A percentile compares a stretch with the other conserved stretches of the same genome.
phyloP scores from a whole-genome alignment of 2,797 vertebrate genomes.

The Sebastes nivosus region DNA sequence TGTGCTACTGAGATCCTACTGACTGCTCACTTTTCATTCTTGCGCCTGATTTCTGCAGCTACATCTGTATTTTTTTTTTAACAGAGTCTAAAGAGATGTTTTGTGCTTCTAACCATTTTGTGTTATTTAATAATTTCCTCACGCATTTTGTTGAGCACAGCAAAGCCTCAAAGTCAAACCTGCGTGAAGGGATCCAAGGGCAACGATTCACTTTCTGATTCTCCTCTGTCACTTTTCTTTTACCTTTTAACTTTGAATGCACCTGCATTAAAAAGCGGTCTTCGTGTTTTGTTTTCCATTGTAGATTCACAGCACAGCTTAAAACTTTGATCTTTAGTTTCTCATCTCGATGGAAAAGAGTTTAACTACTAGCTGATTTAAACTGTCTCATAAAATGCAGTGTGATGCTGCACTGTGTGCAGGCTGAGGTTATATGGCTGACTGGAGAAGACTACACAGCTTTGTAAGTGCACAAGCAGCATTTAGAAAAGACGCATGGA shows the following conservation, averaged over 20 bases:
- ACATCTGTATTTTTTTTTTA: constrained; percentile 1
- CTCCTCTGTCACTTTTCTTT: background rate
- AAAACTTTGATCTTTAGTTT: constrained; percentile 1
- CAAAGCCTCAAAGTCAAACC: constrained; percentile 13
- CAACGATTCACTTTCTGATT: background rate
- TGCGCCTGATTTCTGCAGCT: constrained; percentile 6
- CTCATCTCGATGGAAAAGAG: background rate
- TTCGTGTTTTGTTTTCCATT: background rate
- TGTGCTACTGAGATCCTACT: background rate
- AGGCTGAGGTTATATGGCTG: background rate
- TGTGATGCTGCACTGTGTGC: background rate
- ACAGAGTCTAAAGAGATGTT: background rate
- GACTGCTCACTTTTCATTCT: constrained; percentile 30
- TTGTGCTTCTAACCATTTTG: background rate
- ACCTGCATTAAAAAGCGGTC: background rate
- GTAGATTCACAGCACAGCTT: background rate
- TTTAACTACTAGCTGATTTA: background rate
- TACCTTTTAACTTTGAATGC: background rate
- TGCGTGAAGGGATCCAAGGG: background rate
- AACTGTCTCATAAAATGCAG: background rate
- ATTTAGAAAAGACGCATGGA: constrained; percentile 38
- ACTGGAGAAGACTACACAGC: constrained; percentile 3
- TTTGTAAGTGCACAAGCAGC: constrained; percentile 46
- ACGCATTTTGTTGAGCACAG: background rate
- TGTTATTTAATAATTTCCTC: background rate